Percentiles rank a stretch among this genome's conserved stretches.
Evolutionary conservation across 2,113 vertebrate species (phyloP).

Genomic region (Orthonyx spaldingii): DNA sequence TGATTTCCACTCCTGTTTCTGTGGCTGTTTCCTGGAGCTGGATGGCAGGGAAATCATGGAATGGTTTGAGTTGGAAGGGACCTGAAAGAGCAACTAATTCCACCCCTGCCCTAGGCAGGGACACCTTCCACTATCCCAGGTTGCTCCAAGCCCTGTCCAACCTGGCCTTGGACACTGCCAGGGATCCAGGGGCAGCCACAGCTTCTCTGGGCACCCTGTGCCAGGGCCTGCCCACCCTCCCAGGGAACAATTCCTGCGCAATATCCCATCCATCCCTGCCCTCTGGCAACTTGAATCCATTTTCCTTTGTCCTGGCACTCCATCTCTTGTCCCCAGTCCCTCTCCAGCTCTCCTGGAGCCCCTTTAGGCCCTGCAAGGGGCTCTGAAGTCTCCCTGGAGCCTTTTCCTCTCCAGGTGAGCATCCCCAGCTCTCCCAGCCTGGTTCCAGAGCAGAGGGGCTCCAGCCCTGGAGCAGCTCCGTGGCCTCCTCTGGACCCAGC

Average conservation of each 20-base stretch:
- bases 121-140: accelerated
- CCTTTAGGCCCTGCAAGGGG: accelerated
- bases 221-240: accelerated
- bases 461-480: accelerated
- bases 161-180: background rate
- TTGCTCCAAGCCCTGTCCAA: accelerated
- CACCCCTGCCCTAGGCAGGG: background rate
- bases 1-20: background rate
- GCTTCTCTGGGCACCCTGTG: background rate
- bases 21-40: background rate
- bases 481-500: too few relatives aligned
- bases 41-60: background rate
- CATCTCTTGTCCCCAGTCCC: background rate
- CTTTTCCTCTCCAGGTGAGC: background rate
- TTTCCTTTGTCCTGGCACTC: background rate
- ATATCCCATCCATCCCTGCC: accelerated
- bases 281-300: background rate
- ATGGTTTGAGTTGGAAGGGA: background rate
- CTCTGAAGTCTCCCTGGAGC: accelerated
- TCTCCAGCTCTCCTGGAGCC: background rate
- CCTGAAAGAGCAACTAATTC: background rate
- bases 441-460: background rate
- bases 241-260: background rate
- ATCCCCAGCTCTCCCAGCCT: background rate
- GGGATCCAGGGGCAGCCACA: background rate